phyloP scores from a whole-genome alignment of 2,113 vertebrate genomes.

The Trogon melanurus region DNA sequence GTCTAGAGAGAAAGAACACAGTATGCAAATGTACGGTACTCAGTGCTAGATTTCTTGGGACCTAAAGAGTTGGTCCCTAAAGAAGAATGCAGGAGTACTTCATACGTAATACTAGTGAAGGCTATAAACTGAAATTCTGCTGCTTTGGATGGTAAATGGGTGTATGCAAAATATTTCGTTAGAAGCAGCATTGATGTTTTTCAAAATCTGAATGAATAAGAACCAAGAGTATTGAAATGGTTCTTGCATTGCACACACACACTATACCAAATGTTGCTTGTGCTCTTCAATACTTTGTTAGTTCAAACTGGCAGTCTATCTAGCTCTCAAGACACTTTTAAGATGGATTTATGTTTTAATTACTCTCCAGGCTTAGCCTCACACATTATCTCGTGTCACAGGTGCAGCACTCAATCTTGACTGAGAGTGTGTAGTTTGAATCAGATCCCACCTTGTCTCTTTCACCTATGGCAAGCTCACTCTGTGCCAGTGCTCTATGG shows the following conservation, averaged over 20 bases:
- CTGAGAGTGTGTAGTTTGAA: neutral
- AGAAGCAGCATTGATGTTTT: neutral
- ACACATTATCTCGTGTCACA: neutral
- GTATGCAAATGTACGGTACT: neutral
- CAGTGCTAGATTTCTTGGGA: neutral
- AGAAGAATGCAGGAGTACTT: neutral
- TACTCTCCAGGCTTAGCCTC: constrained; percentile 25
- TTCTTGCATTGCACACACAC: neutral
- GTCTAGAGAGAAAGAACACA: neutral
- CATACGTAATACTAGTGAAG: neutral
- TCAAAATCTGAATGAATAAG: neutral
- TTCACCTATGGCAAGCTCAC: neutral
- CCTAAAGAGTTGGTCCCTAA: neutral
- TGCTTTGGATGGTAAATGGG: neutral
- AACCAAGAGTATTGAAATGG: neutral
- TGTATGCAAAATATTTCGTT: neutral
- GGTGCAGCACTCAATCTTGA: neutral
- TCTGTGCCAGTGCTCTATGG: neutral
- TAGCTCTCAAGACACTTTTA: neutral
- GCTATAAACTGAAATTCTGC: neutral
- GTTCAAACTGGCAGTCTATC: neutral
- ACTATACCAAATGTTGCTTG: neutral
- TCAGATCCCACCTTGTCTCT: neutral
- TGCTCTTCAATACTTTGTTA: neutral
- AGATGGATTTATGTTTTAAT: constrained; percentile 42